A percentile compares a stretch with the other conserved stretches of the same genome.
phyloP scores from a whole-genome alignment of 2,113 vertebrate genomes.

The Campylomormyrus tamandua region DNA sequence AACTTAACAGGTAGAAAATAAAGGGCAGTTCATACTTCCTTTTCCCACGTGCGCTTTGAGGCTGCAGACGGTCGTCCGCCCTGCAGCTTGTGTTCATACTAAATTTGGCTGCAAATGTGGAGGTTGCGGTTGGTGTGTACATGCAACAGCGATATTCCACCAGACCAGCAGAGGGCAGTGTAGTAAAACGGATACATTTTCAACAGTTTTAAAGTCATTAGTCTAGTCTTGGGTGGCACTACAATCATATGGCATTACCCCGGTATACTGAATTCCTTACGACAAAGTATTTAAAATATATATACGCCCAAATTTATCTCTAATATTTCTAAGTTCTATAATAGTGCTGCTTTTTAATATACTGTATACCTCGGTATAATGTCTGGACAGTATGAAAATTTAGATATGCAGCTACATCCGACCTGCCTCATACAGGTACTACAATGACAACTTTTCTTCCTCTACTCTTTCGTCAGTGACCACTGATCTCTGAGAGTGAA shows the following conservation, averaged over 20 bases:
- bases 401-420: neutral
- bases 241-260: neutral
- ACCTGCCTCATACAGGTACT: neutral
- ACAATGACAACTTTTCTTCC: neutral
- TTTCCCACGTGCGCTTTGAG: neutral
- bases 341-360: neutral
- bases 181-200: neutral
- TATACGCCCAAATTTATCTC: neutral
- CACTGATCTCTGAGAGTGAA: neutral
- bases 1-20: conserved; percentile 78
- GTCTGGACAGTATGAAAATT: neutral
- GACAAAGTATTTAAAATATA: neutral
- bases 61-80: neutral
- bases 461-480: neutral
- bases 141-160: neutral
- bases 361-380: neutral
- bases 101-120: neutral
- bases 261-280: neutral
- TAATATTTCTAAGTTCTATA: neutral
- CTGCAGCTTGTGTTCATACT: neutral
- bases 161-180: neutral
- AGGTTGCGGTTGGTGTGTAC: neutral
- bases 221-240: neutral
- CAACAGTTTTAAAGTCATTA: neutral
- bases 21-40: neutral